These are phyloP conservation scores for Acanthosepion lycidas DNA, from an alignment of 2,888 invertebrate genomes.

Conservation along the genomic window DNA sequence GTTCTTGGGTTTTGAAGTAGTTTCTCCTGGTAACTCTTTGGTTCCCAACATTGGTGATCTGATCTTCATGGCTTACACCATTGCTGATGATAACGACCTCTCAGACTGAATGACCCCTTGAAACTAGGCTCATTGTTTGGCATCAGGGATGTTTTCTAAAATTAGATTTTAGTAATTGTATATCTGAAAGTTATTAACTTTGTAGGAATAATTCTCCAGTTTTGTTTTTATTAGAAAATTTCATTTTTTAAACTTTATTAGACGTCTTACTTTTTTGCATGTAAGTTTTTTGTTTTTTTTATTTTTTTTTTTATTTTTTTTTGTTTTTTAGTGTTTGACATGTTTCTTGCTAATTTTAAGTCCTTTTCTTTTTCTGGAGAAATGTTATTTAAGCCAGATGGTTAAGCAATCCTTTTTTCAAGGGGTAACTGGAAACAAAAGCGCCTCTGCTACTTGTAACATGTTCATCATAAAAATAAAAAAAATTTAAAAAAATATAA, in stretches of 20 bases:
- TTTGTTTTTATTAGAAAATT: background rate
- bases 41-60: constrained; percentile 82
- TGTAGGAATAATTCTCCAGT: background rate
- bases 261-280: background rate
- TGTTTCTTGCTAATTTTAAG: background rate
- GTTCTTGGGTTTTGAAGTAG: constrained; percentile 93
- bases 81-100: constrained; percentile 63
- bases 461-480: background rate
- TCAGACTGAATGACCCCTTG: constrained; percentile 34
- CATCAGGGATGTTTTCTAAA: constrained; percentile 39
- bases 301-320: no score
- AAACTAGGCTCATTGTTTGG: background rate
- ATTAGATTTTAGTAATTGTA: background rate
- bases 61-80: constrained; percentile 79
- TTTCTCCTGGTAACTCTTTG: constrained; percentile 85
- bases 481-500: background rate
- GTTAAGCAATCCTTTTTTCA: constrained; percentile 33
- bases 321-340: background rate
- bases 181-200: background rate
- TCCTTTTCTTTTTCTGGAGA: background rate
- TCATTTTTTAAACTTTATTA: background rate
- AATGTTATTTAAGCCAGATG: background rate
- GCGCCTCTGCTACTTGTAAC: constrained; percentile 33
- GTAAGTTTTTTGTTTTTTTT: no score
- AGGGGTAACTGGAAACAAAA: background rate